Conservation (phyloP, 2,797 vertebrate species). For the Bovichtus diacanthus region DNA sequence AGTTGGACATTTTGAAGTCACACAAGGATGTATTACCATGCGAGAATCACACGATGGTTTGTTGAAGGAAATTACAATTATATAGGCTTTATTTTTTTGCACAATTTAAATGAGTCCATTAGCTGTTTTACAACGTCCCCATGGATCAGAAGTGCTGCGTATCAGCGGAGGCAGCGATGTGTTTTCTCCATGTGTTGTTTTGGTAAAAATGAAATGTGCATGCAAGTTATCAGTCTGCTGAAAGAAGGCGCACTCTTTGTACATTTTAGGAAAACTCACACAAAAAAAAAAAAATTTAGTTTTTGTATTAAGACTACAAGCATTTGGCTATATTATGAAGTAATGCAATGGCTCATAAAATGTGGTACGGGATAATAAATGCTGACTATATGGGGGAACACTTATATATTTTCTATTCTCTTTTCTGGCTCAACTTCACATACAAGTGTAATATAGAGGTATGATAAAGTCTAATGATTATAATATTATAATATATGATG, state of each 20-base stretch:
- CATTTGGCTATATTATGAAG: background rate
- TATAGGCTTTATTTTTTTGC: background rate
- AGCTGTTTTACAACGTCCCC: constrained; percentile 7
- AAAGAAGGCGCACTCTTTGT: background rate
- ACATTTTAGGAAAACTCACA: background rate
- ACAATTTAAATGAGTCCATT: background rate
- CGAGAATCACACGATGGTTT: background rate
- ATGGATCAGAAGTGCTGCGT: constrained; percentile 36
- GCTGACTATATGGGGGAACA: background rate
- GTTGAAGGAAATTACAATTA: background rate
- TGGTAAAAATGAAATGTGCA: constrained; percentile 29
- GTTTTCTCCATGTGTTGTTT: constrained; percentile 20
- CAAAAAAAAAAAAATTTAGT: no score
- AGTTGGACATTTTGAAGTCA: constrained; percentile 23
- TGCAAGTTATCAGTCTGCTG: background rate
- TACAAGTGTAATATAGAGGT: background rate
- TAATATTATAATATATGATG: background rate
- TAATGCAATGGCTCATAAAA: background rate
- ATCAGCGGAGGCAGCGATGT: background rate
- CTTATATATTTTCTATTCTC: background rate
- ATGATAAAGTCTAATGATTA: background rate
- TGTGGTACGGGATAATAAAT: background rate
- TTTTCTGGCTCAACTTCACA: background rate
- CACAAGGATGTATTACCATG: fast-evolving
- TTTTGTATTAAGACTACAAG: background rate